Evolutionary conservation across 1,140 invertebrate genomes (phyloP).

Genomic region (Drosophila athabasca): DNA sequence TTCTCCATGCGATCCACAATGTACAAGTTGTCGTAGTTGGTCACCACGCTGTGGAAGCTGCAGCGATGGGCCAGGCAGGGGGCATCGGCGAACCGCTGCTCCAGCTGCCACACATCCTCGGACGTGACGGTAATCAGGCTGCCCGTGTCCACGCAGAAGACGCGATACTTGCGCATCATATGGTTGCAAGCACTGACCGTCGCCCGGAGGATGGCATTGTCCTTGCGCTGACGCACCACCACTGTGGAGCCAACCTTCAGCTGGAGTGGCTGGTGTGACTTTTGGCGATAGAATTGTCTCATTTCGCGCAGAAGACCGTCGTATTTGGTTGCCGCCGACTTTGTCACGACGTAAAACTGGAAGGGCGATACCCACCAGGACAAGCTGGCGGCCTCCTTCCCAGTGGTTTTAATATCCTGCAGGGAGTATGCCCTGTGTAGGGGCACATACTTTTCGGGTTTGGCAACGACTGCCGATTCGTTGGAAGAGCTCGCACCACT

Average conservation of each 20-base stretch:
- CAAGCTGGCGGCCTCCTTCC: constrained; percentile 84
- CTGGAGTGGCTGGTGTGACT: constrained; percentile 82
- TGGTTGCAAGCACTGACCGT: constrained; percentile 85
- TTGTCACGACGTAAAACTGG: constrained; percentile 88
- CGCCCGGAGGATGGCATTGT: constrained; percentile 88
- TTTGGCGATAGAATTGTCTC: constrained; percentile 87
- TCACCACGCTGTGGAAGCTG: constrained; percentile 86
- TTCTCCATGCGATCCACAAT: constrained; percentile 86
- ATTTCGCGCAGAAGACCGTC: constrained; percentile 88
- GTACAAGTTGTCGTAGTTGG: constrained; percentile 84
- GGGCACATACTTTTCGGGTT: constrained; percentile 77
- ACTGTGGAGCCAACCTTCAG: constrained; percentile 86
- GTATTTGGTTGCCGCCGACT: constrained; percentile 85
- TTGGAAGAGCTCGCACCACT: constrained; percentile 34
- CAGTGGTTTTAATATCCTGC: constrained; percentile 64
- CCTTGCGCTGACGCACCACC: constrained; percentile 88
- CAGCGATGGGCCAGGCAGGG: constrained; percentile 89
- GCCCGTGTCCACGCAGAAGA: constrained; percentile 90
- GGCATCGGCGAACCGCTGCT: constrained; percentile 87
- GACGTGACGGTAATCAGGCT: constrained; percentile 87
- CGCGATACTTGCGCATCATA: constrained; percentile 85
- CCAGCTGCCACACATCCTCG: constrained; percentile 87
- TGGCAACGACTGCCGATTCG: constrained; percentile 29
- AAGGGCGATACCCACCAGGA: constrained; percentile 88
- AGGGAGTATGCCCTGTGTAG: constrained; percentile 80